Percentiles rank a stretch among this genome's conserved stretches.
Conservation (phyloP, 2,113 vertebrate species). For the Nothoprocta pentlandii region DNA sequence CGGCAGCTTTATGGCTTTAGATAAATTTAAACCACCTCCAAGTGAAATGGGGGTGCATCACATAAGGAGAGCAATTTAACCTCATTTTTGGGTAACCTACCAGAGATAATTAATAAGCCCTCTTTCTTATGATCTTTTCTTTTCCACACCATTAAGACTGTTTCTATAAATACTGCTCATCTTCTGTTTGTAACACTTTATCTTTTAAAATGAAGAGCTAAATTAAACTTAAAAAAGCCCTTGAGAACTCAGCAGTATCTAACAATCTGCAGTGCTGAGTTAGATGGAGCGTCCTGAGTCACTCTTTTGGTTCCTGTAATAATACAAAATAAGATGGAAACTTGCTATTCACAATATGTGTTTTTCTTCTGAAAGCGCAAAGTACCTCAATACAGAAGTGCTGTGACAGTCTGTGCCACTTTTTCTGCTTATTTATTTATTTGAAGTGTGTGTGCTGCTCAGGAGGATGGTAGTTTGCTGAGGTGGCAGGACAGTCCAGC, state of each 20-base stretch:
- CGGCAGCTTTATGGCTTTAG: not conserved
- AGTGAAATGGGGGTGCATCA: not conserved
- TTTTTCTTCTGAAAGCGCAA: too few species aligned
- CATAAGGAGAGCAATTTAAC: not conserved
- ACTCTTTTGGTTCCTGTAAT: not conserved
- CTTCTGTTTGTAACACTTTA: not conserved
- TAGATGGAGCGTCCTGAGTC: not conserved
- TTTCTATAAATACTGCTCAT: not conserved
- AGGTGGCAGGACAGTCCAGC: not conserved
- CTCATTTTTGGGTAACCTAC: conserved; percentile 10
- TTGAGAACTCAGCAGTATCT: not conserved
- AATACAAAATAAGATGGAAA: too few species aligned
- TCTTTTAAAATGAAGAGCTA: not conserved
- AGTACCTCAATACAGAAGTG: not conserved
- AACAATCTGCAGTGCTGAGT: not conserved
- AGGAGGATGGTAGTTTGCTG: not conserved
- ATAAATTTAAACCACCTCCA: not conserved
- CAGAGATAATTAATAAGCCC: not conserved
- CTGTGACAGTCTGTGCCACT: not conserved
- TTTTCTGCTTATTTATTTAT: not conserved
- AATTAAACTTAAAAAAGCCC: not conserved
- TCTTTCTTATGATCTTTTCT: not conserved
- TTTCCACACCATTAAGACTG: not conserved
- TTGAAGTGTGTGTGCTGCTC: not conserved
- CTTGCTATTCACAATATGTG: too few species aligned